These are phyloP conservation scores for Bovichtus diacanthus DNA, from an alignment of 2,797 vertebrate genomes.

Conservation along the genomic window DNA sequence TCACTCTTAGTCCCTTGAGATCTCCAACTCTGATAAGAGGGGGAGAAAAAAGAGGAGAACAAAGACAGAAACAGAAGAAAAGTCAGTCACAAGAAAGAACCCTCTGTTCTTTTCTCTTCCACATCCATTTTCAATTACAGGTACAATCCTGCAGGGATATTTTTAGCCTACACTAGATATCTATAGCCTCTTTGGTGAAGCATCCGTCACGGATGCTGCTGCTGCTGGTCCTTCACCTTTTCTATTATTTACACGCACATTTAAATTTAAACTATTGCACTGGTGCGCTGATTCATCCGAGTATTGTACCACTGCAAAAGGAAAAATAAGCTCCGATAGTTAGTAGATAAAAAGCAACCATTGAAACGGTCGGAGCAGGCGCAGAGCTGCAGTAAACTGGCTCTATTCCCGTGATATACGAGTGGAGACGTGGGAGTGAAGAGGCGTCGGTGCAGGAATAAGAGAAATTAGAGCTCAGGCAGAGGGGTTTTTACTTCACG, in stretches of 20 bases:
- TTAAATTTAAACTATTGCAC: slow-evolving; percentile 16
- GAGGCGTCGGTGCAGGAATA: slow-evolving; percentile 37
- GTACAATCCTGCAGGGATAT: slow-evolving; percentile 49
- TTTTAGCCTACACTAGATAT: slow-evolving; percentile 52
- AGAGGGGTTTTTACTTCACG: neutral
- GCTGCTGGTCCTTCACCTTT: slow-evolving; percentile 37
- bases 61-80: neutral
- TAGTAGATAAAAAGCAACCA: neutral
- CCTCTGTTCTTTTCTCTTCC: slow-evolving; percentile 13
- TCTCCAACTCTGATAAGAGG: neutral
- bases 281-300: neutral
- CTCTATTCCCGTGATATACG: slow-evolving; percentile 17
- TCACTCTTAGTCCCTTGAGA: neutral
- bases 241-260: slow-evolving; percentile 67
- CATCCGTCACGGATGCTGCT: slow-evolving; percentile 42
- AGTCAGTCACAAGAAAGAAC: neutral
- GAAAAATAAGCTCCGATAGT: neutral
- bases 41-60: neutral
- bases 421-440: slow-evolving; percentile 46
- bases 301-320: neutral
- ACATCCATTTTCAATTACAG: slow-evolving; percentile 55
- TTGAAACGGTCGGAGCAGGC: neutral
- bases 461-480: slow-evolving; percentile 34
- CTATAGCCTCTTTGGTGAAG: slow-evolving; percentile 51
- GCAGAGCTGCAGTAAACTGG: slow-evolving; percentile 21